Evolutionary conservation across 1,140 invertebrate species (phyloP).

Genomic region (Microplitis mediator): DNA sequence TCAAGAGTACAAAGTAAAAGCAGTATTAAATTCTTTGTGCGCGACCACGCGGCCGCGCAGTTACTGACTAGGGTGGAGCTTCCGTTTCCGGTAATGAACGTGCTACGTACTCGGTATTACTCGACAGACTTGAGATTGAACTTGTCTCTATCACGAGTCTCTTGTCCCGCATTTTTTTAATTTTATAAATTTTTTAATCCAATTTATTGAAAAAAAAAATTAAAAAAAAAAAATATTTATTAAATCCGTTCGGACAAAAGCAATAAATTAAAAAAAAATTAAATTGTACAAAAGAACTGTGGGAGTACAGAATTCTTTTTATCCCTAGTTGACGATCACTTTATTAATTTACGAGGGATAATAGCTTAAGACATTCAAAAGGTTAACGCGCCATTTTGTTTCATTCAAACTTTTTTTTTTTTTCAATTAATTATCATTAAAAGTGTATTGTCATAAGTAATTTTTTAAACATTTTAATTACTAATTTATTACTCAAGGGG

Average conservation of each 20-base stretch:
- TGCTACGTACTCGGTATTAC: slow-evolving; percentile 32
- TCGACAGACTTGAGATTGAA: background rate
- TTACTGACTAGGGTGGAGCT: slow-evolving; percentile 50
- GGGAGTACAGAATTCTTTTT: slow-evolving; percentile 24
- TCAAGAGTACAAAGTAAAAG: too few relatives aligned
- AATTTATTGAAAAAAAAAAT: too few relatives aligned
- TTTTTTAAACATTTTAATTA: too few relatives aligned
- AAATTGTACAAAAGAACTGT: slow-evolving; percentile 7
- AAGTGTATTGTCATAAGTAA: too few relatives aligned
- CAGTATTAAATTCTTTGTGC: slow-evolving; percentile 20
- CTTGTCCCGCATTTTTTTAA: too few relatives aligned
- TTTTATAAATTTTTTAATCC: too few relatives aligned
- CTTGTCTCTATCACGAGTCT: too few relatives aligned
- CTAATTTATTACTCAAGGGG: too few relatives aligned
- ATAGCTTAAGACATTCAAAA: slow-evolving; percentile 32
- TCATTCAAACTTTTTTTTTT: slow-evolving; percentile 30
- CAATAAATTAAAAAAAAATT: too few relatives aligned
- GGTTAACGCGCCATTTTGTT: too few relatives aligned
- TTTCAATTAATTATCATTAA: background rate
- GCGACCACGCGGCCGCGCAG: background rate
- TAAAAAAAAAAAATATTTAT: too few relatives aligned
- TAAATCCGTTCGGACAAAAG: too few relatives aligned
- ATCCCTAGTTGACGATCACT: slow-evolving; percentile 46
- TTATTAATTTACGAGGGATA: slow-evolving; percentile 54
- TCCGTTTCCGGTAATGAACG: slow-evolving; percentile 57